These are phyloP conservation scores for Percopsis omiscomaycus DNA, from an alignment of 2,797 vertebrate species.

Conservation along the genomic window DNA sequence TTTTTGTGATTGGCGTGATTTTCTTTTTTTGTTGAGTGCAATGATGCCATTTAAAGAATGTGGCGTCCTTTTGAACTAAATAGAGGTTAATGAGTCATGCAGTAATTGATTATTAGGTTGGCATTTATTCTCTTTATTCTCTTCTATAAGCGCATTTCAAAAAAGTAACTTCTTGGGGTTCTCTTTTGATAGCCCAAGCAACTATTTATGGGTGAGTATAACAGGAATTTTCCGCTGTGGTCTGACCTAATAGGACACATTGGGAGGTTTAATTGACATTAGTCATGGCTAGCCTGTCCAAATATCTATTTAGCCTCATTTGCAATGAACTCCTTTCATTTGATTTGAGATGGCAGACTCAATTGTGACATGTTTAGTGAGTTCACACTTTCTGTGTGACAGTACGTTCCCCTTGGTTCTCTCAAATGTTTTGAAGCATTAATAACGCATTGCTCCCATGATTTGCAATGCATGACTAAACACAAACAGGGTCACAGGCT, in stretches of 20 bases:
- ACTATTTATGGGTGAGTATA: slow-evolving; percentile 35
- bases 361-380: slow-evolving; percentile 68
- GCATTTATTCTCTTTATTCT: slow-evolving; percentile 23
- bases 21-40: slow-evolving; percentile 21
- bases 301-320: slow-evolving; percentile 39
- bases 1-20: slow-evolving; percentile 20
- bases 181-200: slow-evolving; percentile 35
- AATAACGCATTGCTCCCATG: slow-evolving; percentile 74
- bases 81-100: slow-evolving; percentile 44
- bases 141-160: slow-evolving; percentile 30
- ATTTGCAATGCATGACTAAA: slow-evolving; percentile 78
- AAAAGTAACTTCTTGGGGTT: slow-evolving; percentile 16
- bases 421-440: slow-evolving; percentile 66
- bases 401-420: slow-evolving; percentile 42
- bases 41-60: slow-evolving; percentile 35
- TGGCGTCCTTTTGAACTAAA: slow-evolving; percentile 46
- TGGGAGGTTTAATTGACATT: slow-evolving; percentile 52
- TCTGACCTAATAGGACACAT: slow-evolving; percentile 39
- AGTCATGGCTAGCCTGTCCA: slow-evolving; percentile 48
- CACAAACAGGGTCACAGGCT: slow-evolving; percentile 67
- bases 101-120: slow-evolving; percentile 54
- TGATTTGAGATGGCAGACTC: slow-evolving; percentile 44
- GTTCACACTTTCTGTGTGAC: slow-evolving; percentile 67
- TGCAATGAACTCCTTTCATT: slow-evolving; percentile 34
- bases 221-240: slow-evolving; percentile 58